These are phyloP conservation scores for Eublepharis macularius DNA, from an alignment of 2,113 vertebrate species.

Conservation along the genomic window DNA sequence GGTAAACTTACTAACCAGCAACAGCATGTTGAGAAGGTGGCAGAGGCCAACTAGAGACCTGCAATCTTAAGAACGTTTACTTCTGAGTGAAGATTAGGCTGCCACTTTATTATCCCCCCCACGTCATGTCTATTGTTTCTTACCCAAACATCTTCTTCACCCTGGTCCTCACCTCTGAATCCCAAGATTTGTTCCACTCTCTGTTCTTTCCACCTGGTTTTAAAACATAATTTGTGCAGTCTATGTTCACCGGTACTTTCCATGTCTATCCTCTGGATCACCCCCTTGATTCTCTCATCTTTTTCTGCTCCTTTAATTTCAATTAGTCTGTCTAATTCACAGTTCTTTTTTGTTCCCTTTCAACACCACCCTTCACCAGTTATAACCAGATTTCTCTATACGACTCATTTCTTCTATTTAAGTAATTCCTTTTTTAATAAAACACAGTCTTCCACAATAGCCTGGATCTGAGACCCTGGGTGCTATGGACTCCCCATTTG, in stretches of 20 bases:
- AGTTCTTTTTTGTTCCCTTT: neutral
- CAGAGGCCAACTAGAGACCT: neutral
- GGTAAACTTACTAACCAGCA: neutral
- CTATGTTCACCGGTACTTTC: neutral
- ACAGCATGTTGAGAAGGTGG: neutral
- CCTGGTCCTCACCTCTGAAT: neutral
- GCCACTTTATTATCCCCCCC: neutral
- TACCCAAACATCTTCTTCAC: neutral
- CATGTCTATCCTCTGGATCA: neutral
- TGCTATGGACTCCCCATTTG: neutral
- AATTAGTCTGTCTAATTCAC: neutral
- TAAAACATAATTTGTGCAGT: neutral
- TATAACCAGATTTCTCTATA: neutral
- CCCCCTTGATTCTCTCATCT: neutral
- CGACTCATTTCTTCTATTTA: neutral
- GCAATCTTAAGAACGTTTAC: neutral
- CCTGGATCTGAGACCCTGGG: neutral
- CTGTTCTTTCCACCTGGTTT: neutral
- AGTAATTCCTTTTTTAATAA: neutral
- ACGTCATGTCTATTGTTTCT: neutral
- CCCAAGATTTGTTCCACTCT: neutral
- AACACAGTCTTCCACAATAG: neutral
- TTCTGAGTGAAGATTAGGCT: neutral
- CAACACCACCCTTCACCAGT: neutral
- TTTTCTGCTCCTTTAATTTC: too few species aligned